Conservation (phyloP, 92 coral and sea anemone species). For the Phenganax stokvisi region DNA sequence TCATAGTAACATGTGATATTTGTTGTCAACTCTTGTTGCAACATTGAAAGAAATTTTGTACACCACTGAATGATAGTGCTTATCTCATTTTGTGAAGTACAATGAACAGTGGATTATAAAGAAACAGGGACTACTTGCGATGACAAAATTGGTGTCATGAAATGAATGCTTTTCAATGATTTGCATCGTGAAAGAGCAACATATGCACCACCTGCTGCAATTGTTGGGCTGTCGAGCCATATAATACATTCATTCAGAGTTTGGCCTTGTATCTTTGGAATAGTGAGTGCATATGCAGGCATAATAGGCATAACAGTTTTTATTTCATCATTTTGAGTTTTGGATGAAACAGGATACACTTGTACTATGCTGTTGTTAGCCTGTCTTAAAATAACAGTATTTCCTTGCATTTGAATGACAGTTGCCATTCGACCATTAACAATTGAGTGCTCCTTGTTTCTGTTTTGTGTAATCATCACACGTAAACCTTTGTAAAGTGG, state of each 20-base stretch:
- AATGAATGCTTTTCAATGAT: too few relatives aligned
- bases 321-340: neutral
- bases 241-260: conserved; percentile 6
- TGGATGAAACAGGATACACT: conserved; percentile 15
- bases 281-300: conserved; percentile 33
- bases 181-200: too few relatives aligned
- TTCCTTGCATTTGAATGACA: conserved; percentile 12
- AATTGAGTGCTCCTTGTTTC: conserved; percentile 20
- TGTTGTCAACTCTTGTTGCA: too few relatives aligned
- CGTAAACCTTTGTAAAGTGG: conserved; percentile 20
- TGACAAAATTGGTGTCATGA: too few relatives aligned
- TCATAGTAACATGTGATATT: too few relatives aligned
- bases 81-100: too few relatives aligned
- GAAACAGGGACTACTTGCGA: too few relatives aligned
- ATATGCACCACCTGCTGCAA: too few relatives aligned
- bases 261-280: conserved; percentile 41
- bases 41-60: too few relatives aligned
- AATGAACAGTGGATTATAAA: too few relatives aligned
- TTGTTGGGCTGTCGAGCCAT: conserved; percentile 17
- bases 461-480: conserved; percentile 30
- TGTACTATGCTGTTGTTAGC: neutral
- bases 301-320: conserved; percentile 29
- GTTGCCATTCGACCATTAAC: conserved; percentile 31
- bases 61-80: too few relatives aligned
- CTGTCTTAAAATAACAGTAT: conserved; percentile 5